phyloP scores from a whole-genome alignment of 2,113 vertebrate genomes.

The Dinomys branickii region DNA sequence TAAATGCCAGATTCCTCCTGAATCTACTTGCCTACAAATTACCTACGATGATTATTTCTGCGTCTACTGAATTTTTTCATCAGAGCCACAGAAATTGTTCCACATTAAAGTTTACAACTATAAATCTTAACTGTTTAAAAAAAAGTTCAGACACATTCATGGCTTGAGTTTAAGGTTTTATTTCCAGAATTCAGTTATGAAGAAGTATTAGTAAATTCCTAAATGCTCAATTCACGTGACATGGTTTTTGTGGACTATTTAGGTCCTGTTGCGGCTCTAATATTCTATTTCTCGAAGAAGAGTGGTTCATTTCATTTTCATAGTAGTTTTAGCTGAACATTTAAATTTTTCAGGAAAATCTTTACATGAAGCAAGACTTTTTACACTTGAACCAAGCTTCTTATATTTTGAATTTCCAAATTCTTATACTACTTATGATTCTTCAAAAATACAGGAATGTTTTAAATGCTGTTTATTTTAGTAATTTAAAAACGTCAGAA shows the following conservation, averaged over 20 bases:
- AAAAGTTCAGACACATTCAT: slow-evolving; percentile 38
- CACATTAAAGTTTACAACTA: slow-evolving; percentile 51
- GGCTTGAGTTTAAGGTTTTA: slow-evolving; percentile 65
- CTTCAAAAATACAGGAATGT: slow-evolving; percentile 2
- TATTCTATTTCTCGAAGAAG: background rate
- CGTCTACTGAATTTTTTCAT: slow-evolving; percentile 60
- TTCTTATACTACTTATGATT: slow-evolving; percentile 35
- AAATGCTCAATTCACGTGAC: background rate
- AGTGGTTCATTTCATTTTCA: slow-evolving; percentile 54
- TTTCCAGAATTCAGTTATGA: slow-evolving; percentile 56
- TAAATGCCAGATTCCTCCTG: slow-evolving; percentile 55
- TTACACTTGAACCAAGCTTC: background rate
- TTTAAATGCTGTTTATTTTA: slow-evolving; percentile 38
- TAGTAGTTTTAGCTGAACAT: slow-evolving; percentile 44
- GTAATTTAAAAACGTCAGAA: background rate
- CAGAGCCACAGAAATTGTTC: slow-evolving; percentile 68
- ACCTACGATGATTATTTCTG: slow-evolving; percentile 62
- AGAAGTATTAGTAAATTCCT: slow-evolving; percentile 17
- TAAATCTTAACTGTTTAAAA: slow-evolving; percentile 47
- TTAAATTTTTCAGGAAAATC: slow-evolving; percentile 45
- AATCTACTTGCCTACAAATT: slow-evolving; percentile 16
- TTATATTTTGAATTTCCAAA: slow-evolving; percentile 37
- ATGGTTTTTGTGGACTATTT: slow-evolving; percentile 1
- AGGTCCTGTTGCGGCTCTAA: background rate
- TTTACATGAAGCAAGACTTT: slow-evolving; percentile 45